Base-by-base conservation (phyloP, 2,113 vertebrate genomes). In the Choloepus hoffmanni region DNA sequence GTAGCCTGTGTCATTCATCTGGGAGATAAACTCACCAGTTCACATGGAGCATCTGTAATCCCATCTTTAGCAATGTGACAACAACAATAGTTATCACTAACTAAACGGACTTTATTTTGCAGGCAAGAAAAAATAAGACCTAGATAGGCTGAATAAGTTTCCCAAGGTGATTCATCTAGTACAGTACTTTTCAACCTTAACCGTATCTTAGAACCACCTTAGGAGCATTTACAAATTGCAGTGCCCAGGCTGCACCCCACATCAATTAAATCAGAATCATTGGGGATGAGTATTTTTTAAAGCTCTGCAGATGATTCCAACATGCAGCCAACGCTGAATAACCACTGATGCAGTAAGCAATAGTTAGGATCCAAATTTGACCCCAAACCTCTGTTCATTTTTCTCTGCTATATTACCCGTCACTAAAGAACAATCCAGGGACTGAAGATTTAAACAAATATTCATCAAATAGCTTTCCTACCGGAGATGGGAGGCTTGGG, bases 401-500 rank as follows among this genome's bases (percentile, higher is more conserved):
- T 79, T 62, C 77, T 92, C 72, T 36, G 45, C 21, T 14, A 55
- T 45, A 58, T 24, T 70, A 19, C 53, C 26, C 63, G 53, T 78
- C 7, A 33, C 4, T 9, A 95, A 93, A 23, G 43, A 95, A 62
- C 13, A 77, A 76, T 48, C 90, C 65, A 45, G 26, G 84, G 63
- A 78, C 50, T 86, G 36, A 72, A 88, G 85, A 94, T 50, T 95
- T 89, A 96, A 92, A 90, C 70, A 72, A n/a, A 40, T 96, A 91
- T 70, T 86, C 93, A 97, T n/a, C 40, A 88, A 74, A 90, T 40
- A 45, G 23, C 30, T 92, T 30, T 89, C 24, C 36, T 70, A 40
- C 13, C 50, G 10, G 43, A 96, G 89, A 90, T 50, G 67, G 84
- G 84, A 96, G 36, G 96, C 79, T 36, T 74, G 94, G 65, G 33